Evolutionary conservation across 2,888 invertebrate species (phyloP).

Genomic region (Aphidoletes aphidimyza): DNA sequence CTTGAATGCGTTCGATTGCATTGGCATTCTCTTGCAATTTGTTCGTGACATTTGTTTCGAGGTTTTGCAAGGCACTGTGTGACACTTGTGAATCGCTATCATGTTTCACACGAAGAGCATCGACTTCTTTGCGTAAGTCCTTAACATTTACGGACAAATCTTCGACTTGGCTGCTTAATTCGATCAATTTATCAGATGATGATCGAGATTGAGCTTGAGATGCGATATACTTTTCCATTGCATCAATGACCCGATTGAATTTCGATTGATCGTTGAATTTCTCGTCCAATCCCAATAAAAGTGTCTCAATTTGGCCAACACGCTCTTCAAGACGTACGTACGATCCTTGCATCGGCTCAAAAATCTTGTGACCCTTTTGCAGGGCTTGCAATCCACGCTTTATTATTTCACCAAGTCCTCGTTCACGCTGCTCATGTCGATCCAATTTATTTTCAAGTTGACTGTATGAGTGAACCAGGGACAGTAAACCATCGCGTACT

Average conservation of each 20-base stretch:
- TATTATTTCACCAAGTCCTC: conserved; percentile 80
- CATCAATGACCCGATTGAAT: conserved; percentile 63
- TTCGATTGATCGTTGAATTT: conserved; percentile 64
- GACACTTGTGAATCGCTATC: neutral
- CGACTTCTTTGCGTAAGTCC: conserved; percentile 62
- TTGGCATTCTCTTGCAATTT: too few species aligned
- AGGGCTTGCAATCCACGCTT: conserved; percentile 78
- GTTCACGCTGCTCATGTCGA: conserved; percentile 84
- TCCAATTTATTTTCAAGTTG: conserved; percentile 84
- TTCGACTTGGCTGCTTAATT: conserved; percentile 62
- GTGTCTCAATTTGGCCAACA: conserved; percentile 79
- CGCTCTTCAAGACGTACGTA: conserved; percentile 79
- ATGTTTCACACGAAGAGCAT: conserved; percentile 59
- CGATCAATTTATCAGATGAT: conserved; percentile 32
- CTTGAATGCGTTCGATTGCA: conserved; percentile 63
- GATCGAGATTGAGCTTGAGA: conserved; percentile 62
- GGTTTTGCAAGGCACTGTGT: neutral
- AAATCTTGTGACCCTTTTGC: conserved; percentile 77
- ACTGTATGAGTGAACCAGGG: conserved; percentile 82
- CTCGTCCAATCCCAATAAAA: conserved; percentile 72
- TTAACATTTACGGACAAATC: conserved; percentile 60
- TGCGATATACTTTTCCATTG: conserved; percentile 65
- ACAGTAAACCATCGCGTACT: conserved; percentile 78
- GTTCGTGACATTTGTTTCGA: conserved; percentile 60
- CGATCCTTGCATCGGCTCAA: conserved; percentile 77